Percentiles rank a stretch among this genome's conserved stretches.
These are phyloP conservation scores for Solenodon paradoxus DNA, from an alignment of 2,113 vertebrate species.

Conservation along the genomic window DNA sequence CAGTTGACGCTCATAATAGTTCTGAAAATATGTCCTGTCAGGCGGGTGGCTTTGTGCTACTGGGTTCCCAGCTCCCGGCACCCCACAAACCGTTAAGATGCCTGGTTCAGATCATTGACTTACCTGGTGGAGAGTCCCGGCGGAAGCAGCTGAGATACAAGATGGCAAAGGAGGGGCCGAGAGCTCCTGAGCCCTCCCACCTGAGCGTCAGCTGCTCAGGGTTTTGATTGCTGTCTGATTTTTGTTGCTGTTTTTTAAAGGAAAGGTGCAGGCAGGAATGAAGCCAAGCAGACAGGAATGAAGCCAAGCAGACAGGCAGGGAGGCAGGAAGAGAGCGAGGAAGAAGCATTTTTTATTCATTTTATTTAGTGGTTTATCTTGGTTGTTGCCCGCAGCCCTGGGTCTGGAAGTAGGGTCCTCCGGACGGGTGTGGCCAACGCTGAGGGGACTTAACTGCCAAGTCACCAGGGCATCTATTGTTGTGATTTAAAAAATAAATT, in stretches of 20 bases:
- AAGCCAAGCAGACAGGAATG: too few species aligned
- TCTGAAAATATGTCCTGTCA: not conserved
- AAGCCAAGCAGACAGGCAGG: too few species aligned
- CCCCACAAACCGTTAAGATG: not conserved
- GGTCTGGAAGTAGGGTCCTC: too few species aligned
- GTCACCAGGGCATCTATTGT: too few species aligned
- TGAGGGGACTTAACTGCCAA: too few species aligned
- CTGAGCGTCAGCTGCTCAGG: not conserved
- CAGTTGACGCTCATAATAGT: not conserved
- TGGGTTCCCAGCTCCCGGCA: not conserved
- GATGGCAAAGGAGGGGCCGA: not conserved
- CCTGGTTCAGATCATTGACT: not conserved
- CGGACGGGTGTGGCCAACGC: too few species aligned
- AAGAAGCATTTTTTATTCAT: too few species aligned
- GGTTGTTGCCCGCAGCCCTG: too few species aligned
- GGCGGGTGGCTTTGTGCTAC: not conserved
- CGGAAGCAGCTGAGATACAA: conserved; percentile 4
- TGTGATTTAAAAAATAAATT: conserved; percentile 36
- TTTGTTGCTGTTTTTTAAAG: too few species aligned
- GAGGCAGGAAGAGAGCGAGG: too few species aligned
- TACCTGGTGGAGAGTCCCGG: not conserved
- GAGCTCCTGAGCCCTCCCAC: not conserved
- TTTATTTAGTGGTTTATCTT: too few species aligned
- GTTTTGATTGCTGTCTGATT: not conserved
- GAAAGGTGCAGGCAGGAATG: too few species aligned